Percentiles rank a stretch among this genome's conserved stretches.
phyloP scores from a whole-genome alignment of 1,140 invertebrate genomes.

The Papilio polytes region DNA sequence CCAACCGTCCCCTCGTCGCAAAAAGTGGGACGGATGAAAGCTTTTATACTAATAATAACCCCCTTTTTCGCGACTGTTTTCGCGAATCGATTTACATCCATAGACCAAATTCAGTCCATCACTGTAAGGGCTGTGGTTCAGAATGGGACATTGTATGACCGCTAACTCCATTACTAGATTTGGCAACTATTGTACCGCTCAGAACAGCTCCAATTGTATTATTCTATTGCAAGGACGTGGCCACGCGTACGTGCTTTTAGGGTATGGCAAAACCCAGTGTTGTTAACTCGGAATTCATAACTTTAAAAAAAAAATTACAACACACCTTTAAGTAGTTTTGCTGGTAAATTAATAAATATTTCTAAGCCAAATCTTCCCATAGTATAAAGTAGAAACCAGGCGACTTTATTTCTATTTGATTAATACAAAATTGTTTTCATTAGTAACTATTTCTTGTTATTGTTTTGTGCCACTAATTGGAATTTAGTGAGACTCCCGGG shows the following conservation, averaged over 20 bases:
- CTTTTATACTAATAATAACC: too few species aligned
- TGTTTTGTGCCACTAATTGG: slow-evolving; percentile 33
- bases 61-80: too few species aligned
- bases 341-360: too few species aligned
- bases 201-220: slow-evolving; percentile 18
- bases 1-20: too few species aligned
- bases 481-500: slow-evolving; percentile 34
- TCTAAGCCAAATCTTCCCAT: too few species aligned
- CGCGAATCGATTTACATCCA: background rate
- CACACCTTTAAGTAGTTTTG: too few species aligned
- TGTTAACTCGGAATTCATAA: background rate
- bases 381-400: too few species aligned
- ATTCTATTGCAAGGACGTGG: slow-evolving; percentile 31
- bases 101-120: background rate
- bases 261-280: background rate
- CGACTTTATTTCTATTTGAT: background rate
- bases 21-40: too few species aligned
- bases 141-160: slow-evolving; percentile 27
- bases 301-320: too few species aligned
- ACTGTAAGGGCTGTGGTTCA: background rate
- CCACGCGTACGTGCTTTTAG: slow-evolving; percentile 21
- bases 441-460: slow-evolving; percentile 18
- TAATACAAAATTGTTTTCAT: slow-evolving; percentile 12
- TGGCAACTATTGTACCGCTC: slow-evolving; percentile 29
- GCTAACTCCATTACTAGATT: slow-evolving; percentile 36